Conservation (phyloP, 2,113 vertebrate genomes). For the Casuarius casuarius region DNA sequence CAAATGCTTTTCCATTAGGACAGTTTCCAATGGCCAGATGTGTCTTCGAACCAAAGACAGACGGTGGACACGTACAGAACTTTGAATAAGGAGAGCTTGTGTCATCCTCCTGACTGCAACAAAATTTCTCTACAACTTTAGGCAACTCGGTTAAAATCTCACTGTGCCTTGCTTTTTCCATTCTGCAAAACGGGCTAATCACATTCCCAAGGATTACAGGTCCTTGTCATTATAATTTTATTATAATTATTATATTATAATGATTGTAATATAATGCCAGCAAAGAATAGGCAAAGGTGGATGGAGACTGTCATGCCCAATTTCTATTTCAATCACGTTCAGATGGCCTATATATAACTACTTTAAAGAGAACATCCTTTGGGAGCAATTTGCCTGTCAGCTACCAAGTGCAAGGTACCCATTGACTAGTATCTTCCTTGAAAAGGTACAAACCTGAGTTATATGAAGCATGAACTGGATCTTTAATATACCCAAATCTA, state of each 20-base stretch:
- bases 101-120: neutral
- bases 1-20: conserved; percentile 2
- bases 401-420: neutral
- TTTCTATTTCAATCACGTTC: conserved; percentile 27
- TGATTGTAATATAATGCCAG: neutral
- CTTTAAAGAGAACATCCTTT: neutral
- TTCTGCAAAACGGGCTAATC: conserved; percentile 1
- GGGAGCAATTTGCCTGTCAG: conserved; percentile 18
- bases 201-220: neutral
- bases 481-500: neutral
- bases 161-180: neutral
- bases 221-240: neutral
- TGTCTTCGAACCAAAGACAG: neutral
- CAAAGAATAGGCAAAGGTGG: conserved; percentile 50
- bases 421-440: neutral
- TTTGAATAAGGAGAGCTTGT: neutral
- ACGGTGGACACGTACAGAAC: neutral
- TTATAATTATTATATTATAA: neutral
- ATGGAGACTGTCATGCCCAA: neutral
- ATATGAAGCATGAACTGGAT: neutral
- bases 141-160: neutral
- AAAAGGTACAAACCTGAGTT: neutral
- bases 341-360: neutral
- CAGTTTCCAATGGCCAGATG: neutral
- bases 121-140: neutral